Base-by-base conservation (phyloP, 1,140 invertebrate genomes). In the Sesamia nonagrioides region DNA sequence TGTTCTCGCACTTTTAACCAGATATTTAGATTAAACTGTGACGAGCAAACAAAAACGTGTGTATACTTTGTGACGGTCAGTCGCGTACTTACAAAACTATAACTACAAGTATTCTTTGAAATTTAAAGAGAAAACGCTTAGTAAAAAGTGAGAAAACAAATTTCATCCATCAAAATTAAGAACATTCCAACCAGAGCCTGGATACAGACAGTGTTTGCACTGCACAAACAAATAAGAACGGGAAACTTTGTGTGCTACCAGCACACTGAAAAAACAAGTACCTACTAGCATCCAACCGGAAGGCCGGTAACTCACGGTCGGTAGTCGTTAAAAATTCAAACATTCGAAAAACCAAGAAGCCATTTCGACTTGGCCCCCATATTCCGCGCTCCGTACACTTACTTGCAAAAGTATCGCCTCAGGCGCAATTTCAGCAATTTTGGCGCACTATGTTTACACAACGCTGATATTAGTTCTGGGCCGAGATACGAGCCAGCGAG, bases 381-480 rank as follows among this genome's bases (percentile, higher is more conserved):
- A 42, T 61, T 73, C 63, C 42, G 40, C 15, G 15, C 42, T 4
- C 1, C 50, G 40, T 77, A 77, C 63, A 79, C 63, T 56, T 63
- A 37, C 63, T 71, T 78, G 76, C 76, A 78, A 77, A 82, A 82
- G 80, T 79, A 82, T 52, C 40, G 66, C 77, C 48, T 33, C 56
- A 76, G 71, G 80, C 80, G 80, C 73, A 76, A 82, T 82, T 71
- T 50, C 73, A 79, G 77, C 66, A 72, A 79, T 82, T 82, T 82
- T 69, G 77, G 68, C 73, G 50, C 77, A 76, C 72, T 76, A 45
- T 72, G 77, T 82, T 82, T 82, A 74, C 80, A 18, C 77, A 74
- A 60, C 73, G 61, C 63, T 72, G 77, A 77, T 82, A 82, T 82
- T 82, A 82, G 77, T 82, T 82, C 58, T 76, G 80, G 72, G 66